Base-by-base conservation (phyloP, 2,113 vertebrate genomes). In the Syngnathus typhle region DNA sequence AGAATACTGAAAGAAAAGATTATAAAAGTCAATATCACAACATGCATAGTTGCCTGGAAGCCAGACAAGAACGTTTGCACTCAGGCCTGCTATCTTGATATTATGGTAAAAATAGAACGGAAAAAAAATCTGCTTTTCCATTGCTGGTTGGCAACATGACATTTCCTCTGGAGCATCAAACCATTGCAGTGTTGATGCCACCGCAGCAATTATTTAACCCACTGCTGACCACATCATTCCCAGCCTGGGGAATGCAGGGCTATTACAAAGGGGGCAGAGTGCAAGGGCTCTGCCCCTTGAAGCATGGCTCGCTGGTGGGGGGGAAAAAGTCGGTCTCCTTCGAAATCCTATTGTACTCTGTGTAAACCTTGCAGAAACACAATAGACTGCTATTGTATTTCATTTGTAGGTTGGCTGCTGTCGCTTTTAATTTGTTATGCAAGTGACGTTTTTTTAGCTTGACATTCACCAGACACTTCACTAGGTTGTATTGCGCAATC, bases 201-300 rank as follows among this genome's bases (percentile, higher is more conserved):
- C 56, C 32, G 44, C 23, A 23, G 36, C 49, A 59, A 60, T 55
- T 61, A 61, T 47, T 64, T 32, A 70, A 70, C 64, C 44, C 41
- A 61, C 66, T 59, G 54, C 54, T 67, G 67, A 71, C 60, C 44
- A 49, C 27, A 47, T n/a, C 13, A 44, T 65, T 74, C 6, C 51
- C 61, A 43, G 10, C 60, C 61, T 32, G 58, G 49, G 49, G 49
- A 38, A 47, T 39, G 47, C 23, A 27, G 32, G 55, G 39, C 36
- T 61, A 52, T 13, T 60, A 47, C 54, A 54, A 38, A 11, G 21
- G 6, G 21, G 32, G 39, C 60, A 62, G 39, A 43, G 36, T 54
- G 27, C 59, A 55, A 49, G 32, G 43, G 41, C 21, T 59, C 21
- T 11, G 12, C 60, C 60, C 19, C 60, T 43, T 62, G 39, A 44